phyloP scores from a whole-genome alignment of 2,888 invertebrate genomes.

The Stenchaetothrips biformis region DNA sequence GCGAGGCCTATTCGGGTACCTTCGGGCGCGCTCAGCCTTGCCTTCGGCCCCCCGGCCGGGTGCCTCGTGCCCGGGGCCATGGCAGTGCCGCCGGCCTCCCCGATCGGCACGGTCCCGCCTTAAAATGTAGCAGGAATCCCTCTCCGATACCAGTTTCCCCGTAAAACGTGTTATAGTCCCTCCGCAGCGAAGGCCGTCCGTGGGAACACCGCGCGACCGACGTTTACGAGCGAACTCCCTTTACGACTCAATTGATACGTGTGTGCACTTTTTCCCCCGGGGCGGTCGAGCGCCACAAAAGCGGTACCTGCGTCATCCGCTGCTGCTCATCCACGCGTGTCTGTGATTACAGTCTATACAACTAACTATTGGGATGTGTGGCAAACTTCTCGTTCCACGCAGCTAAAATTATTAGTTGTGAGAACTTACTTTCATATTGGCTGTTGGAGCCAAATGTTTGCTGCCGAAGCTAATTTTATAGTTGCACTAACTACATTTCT shows the following conservation, averaged over 20 bases:
- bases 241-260: conserved; percentile 9
- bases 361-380: too few species aligned
- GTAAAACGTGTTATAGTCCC: not conserved
- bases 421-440: too few species aligned
- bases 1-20: too few species aligned
- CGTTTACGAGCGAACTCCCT: not conserved
- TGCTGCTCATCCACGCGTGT: too few species aligned
- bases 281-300: too few species aligned
- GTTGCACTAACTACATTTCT: too few species aligned
- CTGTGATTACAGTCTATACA: too few species aligned
- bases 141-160: not conserved
- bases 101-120: not conserved
- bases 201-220: not conserved
- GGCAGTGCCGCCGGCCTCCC: not conserved
- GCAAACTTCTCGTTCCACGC: too few species aligned
- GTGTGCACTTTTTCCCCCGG: not conserved
- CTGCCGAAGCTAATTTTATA: too few species aligned
- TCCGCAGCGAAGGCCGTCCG: not conserved
- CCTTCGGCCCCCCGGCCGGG: not conserved
- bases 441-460: too few species aligned
- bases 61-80: not conserved
- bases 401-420: too few species aligned
- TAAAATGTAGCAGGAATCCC: not conserved
- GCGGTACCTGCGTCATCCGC: too few species aligned
- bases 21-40: not conserved